Base-by-base conservation (phyloP, 2,888 invertebrate genomes). In the Cancer borealis region DNA sequence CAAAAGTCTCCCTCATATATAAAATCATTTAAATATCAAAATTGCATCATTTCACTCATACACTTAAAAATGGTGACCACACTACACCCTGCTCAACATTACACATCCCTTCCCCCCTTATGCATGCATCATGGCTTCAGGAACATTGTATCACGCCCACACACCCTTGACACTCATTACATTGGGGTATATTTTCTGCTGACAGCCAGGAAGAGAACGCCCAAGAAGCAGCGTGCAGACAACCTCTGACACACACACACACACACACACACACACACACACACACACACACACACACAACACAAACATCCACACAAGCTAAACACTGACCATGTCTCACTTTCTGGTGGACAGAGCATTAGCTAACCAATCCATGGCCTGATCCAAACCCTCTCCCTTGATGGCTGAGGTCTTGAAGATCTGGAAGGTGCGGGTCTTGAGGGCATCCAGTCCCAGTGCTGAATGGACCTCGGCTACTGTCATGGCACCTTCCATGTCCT, bases 321-420 rank as follows among this genome's bases (percentile, higher is more conserved):
- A 84, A 30, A 84, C 84, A 84, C 14, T 84, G 84, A 84, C 84
- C 84, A 84, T 30, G 39, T 92, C 47, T 87, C 92, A 92, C 98
- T 99, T 99, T 97, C 92, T 84, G 46, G 87, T 87, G 14, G 87
- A 30, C 10, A 92, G 30, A 45, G 92, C 92, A 54, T 84, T 92
- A 49, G 92, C 87, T 87, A 84, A 47, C 87, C 92, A 92, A 39
- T 79, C 92, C 92, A 87, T 79, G 17, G 84, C 92, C 47, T 87
- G 84, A 73, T 87, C 92, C 46, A 79, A 26, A 26, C 92, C 79
- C 49, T 92, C 99, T 47, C 99, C 99, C 97, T 99, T 98, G 96
- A 99, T 98, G 89, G 99, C 99, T 0, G 99, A 99, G 2, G 99
- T 99, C 97, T 99, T 99, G 97, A 99, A 99, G 96, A 99, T 99